Evolutionary conservation across 2,797 vertebrate genomes (phyloP).

Genomic region (Danio jaintianensis): DNA sequence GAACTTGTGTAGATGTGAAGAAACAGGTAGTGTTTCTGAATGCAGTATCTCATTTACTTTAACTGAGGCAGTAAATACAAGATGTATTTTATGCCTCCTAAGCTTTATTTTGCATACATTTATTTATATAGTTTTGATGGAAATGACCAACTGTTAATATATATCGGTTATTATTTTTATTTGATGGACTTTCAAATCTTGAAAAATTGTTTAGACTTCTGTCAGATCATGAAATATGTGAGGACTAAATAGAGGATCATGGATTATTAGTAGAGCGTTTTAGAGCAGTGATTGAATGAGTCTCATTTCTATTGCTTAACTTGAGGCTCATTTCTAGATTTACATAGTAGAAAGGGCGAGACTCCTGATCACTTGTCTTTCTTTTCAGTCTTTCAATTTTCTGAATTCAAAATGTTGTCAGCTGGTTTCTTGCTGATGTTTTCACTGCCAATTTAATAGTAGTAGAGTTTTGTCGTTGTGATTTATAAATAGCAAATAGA

Average conservation of each 20-base stretch:
- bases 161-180: too few species aligned
- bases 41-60: neutral
- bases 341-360: constrained; percentile 70
- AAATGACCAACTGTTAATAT: neutral
- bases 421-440: neutral
- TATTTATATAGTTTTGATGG: too few species aligned
- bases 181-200: too few species aligned
- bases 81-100: too few species aligned
- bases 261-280: neutral
- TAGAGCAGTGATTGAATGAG: too few species aligned
- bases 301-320: constrained; percentile 49
- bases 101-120: too few species aligned
- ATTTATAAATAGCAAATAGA: too few species aligned
- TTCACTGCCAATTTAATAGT: neutral
- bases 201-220: too few species aligned
- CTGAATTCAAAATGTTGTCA: neutral
- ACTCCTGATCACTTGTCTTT: constrained; percentile 76
- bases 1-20: neutral
- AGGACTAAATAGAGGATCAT: neutral
- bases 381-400: too few species aligned
- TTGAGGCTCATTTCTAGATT: constrained; percentile 67
- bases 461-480: neutral
- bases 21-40: neutral
- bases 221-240: too few species aligned
- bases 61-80: too few species aligned